A percentile compares a stretch with the other conserved stretches of the same genome.
Evolutionary conservation across 1,140 invertebrate species (phyloP).

Genomic region (Drosophila kanapiae): DNA sequence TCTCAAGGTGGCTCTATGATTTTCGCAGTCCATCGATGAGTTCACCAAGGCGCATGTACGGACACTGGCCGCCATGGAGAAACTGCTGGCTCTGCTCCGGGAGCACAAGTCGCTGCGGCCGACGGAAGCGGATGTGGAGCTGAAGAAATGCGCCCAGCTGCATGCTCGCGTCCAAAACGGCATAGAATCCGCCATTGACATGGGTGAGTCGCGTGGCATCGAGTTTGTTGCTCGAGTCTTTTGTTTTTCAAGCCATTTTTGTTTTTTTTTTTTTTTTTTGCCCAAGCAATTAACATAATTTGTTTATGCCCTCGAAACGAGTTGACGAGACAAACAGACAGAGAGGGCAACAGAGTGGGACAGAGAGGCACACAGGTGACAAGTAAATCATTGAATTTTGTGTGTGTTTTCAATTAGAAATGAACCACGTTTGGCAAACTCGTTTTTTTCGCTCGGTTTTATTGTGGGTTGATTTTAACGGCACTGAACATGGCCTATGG

Average conservation of each 20-base stretch:
- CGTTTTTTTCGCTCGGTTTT: conserved; percentile 54
- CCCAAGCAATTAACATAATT: conserved; percentile 67
- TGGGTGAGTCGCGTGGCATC: conserved; percentile 66
- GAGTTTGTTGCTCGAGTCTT: conserved; percentile 72
- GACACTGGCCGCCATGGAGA: conserved; percentile 87
- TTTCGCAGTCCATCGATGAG: conserved; percentile 88
- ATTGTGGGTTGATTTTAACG: conserved; percentile 39
- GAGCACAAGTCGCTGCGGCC: conserved; percentile 84
- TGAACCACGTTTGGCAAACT: conserved; percentile 76
- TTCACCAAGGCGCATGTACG: conserved; percentile 86
- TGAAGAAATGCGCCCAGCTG: conserved; percentile 85
- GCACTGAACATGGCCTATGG: conserved; percentile 46
- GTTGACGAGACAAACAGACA: conserved; percentile 36
- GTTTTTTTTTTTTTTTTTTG: conserved; percentile 8
- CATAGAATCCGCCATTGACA: conserved; percentile 76
- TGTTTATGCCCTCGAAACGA: conserved; percentile 51
- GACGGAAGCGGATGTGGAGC: conserved; percentile 86
- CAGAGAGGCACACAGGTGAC: conserved; percentile 52
- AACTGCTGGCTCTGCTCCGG: conserved; percentile 86
- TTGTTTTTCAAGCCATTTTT: conserved; percentile 42
- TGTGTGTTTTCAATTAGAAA: conserved; percentile 74
- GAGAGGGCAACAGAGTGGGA: conserved; percentile 10
- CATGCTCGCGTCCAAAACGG: conserved; percentile 84
- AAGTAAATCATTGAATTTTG: conserved; percentile 67
- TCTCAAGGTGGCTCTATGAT: neutral